A percentile compares a stretch with the other conserved stretches of the same genome.
phyloP scores from a whole-genome alignment of 2,113 vertebrate species.

The Centropus bengalensis region DNA sequence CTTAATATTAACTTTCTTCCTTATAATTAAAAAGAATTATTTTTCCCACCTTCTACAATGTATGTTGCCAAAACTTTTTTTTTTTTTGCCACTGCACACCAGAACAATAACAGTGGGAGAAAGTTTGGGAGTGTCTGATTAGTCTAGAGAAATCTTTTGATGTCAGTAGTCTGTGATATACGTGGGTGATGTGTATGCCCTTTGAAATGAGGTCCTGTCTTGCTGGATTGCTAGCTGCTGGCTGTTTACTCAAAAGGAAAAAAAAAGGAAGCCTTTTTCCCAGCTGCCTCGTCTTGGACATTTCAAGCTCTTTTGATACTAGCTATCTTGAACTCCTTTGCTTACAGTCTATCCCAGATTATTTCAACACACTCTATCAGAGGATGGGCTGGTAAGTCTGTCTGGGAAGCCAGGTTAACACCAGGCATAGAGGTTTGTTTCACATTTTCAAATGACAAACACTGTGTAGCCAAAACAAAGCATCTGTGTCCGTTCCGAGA shows the following conservation, averaged over 20 bases:
- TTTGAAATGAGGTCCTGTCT: not conserved
- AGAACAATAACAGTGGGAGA: accelerated
- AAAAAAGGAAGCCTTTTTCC: not conserved
- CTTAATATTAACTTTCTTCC: not conserved
- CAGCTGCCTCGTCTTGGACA: not conserved
- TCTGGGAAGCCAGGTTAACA: not conserved
- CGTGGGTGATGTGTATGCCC: accelerated
- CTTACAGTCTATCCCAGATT: not conserved
- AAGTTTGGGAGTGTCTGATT: not conserved
- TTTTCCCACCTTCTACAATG: not conserved
- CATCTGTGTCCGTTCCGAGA: not conserved
- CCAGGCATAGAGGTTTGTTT: not conserved
- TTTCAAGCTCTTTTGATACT: not conserved
- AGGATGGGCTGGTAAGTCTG: not conserved
- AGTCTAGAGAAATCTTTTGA: not conserved
- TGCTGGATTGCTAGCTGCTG: not conserved
- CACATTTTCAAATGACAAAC: not conserved
- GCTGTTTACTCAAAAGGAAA: not conserved
- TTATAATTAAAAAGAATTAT: not conserved
- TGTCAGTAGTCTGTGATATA: not conserved
- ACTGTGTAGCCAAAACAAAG: not conserved
- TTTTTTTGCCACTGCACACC: not conserved
- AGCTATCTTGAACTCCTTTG: not conserved
- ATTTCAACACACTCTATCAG: not conserved
- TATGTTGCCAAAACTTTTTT: not conserved